Conservation (phyloP, 2,113 vertebrate genomes). For the Oceanites oceanicus region DNA sequence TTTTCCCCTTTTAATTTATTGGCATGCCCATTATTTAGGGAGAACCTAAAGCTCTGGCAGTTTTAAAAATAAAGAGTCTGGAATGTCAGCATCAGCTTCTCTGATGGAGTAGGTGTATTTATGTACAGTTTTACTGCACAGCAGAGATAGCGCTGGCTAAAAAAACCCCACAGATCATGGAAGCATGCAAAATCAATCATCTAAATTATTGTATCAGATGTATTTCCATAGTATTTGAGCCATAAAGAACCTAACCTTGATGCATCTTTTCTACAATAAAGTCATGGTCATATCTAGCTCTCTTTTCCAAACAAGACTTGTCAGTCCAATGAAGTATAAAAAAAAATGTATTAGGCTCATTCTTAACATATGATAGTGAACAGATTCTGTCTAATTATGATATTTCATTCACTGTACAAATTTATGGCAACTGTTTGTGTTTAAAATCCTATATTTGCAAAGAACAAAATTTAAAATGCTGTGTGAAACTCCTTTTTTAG, state of each 20-base stretch:
- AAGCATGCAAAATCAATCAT: not conserved
- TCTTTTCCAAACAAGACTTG: not conserved
- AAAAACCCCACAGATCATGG: not conserved
- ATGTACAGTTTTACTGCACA: not conserved
- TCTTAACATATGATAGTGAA: not conserved
- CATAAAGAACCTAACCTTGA: not conserved
- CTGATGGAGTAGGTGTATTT: not conserved
- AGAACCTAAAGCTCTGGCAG: not conserved
- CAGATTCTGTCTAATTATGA: not conserved
- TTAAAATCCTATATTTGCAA: not conserved
- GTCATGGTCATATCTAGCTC: not conserved
- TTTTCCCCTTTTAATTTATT: not conserved
- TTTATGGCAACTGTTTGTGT: not conserved
- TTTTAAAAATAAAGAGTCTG: slow-evolving; percentile 27
- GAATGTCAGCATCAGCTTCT: slow-evolving; percentile 22
- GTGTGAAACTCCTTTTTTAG: not conserved
- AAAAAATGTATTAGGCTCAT: not conserved
- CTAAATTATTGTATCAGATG: not conserved
- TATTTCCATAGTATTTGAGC: not conserved
- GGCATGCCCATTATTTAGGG: not conserved
- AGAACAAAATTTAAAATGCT: not conserved
- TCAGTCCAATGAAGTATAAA: not conserved
- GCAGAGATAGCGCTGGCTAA: not conserved
- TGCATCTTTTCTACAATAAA: not conserved
- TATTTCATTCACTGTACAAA: not conserved